Percentiles rank a stretch among this genome's conserved stretches.
Conservation (phyloP, 1,140 invertebrate genomes). For the fruit fly (Drosophila melanogaster) region DNA sequence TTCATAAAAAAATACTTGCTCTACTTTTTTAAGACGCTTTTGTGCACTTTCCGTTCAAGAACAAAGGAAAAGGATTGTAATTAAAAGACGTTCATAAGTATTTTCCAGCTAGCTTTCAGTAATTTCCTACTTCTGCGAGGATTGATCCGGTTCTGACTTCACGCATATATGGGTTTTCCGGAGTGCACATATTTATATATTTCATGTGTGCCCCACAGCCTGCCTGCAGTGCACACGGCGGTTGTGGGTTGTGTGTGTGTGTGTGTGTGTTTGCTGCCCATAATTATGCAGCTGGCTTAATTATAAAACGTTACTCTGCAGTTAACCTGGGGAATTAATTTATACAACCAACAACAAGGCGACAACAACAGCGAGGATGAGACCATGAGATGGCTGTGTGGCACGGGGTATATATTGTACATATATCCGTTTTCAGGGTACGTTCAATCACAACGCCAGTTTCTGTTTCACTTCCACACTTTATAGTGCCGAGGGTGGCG, state of each 20-base stretch:
- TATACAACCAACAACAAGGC: slow-evolving; percentile 60
- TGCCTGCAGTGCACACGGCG: slow-evolving; percentile 21
- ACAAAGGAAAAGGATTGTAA: not conserved
- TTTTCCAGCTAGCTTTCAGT: not conserved
- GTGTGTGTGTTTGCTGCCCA: slow-evolving; percentile 48
- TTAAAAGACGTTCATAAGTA: not conserved
- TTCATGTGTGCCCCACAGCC: slow-evolving; percentile 14
- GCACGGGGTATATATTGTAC: not conserved
- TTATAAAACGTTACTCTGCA: slow-evolving; percentile 80
- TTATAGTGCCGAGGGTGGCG: slow-evolving; percentile 20
- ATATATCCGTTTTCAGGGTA: slow-evolving; percentile 17
- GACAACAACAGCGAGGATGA: slow-evolving; percentile 7
- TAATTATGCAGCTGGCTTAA: slow-evolving; percentile 82
- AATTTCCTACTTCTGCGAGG: not conserved
- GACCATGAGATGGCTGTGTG: not conserved
- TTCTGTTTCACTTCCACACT: slow-evolving; percentile 31
- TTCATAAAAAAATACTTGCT: no score
- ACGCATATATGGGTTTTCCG: not conserved
- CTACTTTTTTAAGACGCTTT: no score
- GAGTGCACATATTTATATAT: slow-evolving; percentile 33
- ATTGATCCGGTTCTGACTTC: not conserved
- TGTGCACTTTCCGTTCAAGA: no score
- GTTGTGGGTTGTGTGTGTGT: slow-evolving; percentile 4
- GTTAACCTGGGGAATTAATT: slow-evolving; percentile 82
- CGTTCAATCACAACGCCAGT: slow-evolving; percentile 65